Evolutionary conservation across 2,888 invertebrate genomes (phyloP), one percentile per base, ranked within the genome.

Genomic region (Tanypteryx hageni): DNA sequence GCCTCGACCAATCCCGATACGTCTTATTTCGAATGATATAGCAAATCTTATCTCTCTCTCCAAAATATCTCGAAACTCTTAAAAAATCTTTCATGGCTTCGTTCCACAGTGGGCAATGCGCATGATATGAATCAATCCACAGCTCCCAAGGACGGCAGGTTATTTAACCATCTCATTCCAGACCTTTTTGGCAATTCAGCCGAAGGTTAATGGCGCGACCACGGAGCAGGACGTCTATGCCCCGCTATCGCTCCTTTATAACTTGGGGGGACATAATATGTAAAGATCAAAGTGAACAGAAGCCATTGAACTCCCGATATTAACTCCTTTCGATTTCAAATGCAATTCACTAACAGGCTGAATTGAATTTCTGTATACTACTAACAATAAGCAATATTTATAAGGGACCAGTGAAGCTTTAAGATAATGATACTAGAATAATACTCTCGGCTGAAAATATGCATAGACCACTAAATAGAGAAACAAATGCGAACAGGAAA

Each of bases 141-240:
- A n/a, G 13, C 59, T 22, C 14, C 44, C 89, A 89, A 89, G 89
- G 89, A 64, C 64, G 64, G 18, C 89, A 64, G 61, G 89, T 89
- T 89, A 89, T 59, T 89, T 89, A 89, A 89, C 89, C 89, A 64
- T 64, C 89, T 89, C 86, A 61, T 31, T 61, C 86, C 10, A 44
- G 64, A 31, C 89, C 89, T 68, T 89, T 89, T 89, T 86, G 64
- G 89, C 18, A 64, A 89, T 68, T 89, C 18, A 44, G 18, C n/a
- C n/a, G 89, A 68, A 89, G 89, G 89, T 64, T 89, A 64, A 89
- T 89, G 68, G 61, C 64, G 64, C 59, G 57, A 83, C 83, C 56
- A 31, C 61, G 31, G 22, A 22, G 13, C 68, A 22, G 27, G 89
- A 68, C 61, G 86, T 59, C 61, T 61, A 82, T 82, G 82, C 44